phyloP scores from a whole-genome alignment of 2,888 invertebrate species.

The Tiliacea aurago region DNA sequence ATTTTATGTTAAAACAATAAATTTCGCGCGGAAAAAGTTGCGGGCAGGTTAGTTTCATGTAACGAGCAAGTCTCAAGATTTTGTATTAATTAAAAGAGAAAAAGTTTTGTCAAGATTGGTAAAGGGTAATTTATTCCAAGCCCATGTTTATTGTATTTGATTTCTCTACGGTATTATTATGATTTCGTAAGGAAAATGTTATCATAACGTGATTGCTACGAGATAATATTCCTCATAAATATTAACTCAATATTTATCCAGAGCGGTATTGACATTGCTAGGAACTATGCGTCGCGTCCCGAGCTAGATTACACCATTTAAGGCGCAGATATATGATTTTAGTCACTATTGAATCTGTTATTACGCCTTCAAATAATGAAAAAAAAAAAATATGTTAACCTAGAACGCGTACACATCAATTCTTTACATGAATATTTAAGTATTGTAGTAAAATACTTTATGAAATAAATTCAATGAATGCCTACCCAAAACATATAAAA shows the following conservation, averaged over 20 bases:
- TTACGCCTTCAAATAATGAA: no score
- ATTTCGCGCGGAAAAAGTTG: no score
- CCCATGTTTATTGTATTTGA: slow-evolving; percentile 20
- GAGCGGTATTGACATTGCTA: background rate
- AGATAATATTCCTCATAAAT: background rate
- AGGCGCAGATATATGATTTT: no score
- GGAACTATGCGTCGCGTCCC: background rate
- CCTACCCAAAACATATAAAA: no score
- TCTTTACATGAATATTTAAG: no score
- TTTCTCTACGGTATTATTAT: slow-evolving; percentile 4
- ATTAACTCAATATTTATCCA: background rate
- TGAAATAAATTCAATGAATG: no score
- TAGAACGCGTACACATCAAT: no score
- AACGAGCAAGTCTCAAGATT: background rate
- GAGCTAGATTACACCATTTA: slow-evolving; percentile 5
- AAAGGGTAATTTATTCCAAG: slow-evolving; percentile 22
- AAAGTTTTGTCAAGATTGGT: background rate
- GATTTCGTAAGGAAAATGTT: slow-evolving; percentile 15
- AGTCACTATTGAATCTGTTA: no score
- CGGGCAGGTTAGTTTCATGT: background rate
- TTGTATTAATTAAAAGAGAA: background rate
- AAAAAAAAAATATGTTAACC: no score
- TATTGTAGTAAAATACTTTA: no score
- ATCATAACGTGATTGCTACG: background rate
- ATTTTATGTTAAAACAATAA: background rate